Percentiles rank a stretch among this genome's conserved stretches.
Conservation (phyloP, 2,888 invertebrate genomes). For the Nebria salina region DNA sequence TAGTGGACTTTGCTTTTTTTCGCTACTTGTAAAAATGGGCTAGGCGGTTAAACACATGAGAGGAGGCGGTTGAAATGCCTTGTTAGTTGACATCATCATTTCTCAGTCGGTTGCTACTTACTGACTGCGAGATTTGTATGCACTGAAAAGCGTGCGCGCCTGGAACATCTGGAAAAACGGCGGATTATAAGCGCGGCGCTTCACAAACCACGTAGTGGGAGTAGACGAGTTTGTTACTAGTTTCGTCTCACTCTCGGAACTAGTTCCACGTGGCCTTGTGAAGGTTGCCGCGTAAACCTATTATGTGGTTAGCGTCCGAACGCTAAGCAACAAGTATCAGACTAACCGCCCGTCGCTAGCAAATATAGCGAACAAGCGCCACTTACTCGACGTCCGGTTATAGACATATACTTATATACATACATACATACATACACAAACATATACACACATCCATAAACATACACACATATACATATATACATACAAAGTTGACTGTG, state of each 20-base stretch:
- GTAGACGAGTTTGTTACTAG: slow-evolving; percentile 40
- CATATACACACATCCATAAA: too few species aligned
- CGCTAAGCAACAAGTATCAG: slow-evolving; percentile 33
- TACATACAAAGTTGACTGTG: background rate
- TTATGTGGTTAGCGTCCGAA: slow-evolving; percentile 42
- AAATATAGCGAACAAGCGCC: slow-evolving; percentile 14
- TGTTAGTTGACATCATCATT: background rate
- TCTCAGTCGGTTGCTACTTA: background rate
- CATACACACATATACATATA: background rate
- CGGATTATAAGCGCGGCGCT: slow-evolving; percentile 1
- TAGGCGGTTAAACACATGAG: background rate
- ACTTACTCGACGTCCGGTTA: slow-evolving; percentile 15
- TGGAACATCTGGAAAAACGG: slow-evolving; percentile 15
- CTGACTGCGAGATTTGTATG: background rate
- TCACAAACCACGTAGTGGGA: slow-evolving; percentile 36
- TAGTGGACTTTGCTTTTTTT: background rate
- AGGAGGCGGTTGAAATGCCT: background rate
- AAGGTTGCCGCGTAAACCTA: slow-evolving; percentile 43
- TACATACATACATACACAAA: background rate
- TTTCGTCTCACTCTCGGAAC: slow-evolving; percentile 45
- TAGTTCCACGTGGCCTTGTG: slow-evolving; percentile 45
- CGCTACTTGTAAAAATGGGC: background rate
- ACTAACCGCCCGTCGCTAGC: slow-evolving; percentile 9
- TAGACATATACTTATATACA: background rate
- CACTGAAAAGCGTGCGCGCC: background rate